Evolutionary conservation across 2,113 vertebrate species (phyloP), one percentile per base, ranked within the genome.

Genomic region (Toxostoma redivivum): DNA sequence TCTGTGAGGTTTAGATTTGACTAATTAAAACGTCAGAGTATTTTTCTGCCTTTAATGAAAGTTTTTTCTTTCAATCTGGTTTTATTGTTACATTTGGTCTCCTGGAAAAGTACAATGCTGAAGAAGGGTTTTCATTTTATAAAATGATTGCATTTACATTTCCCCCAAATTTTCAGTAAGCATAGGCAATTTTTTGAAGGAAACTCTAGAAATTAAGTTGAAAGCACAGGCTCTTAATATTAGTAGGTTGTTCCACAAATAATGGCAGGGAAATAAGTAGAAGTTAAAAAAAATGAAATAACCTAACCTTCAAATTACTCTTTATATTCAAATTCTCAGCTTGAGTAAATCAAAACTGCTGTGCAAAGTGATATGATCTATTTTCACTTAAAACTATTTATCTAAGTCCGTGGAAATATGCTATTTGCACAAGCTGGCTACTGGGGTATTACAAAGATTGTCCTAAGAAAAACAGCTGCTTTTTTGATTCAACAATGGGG

Each of bases 81-180:
- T 94, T 79, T 81, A 19, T 90, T 73, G 66, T 92, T 96, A 30
- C n/a, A 35, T 92, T 94, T 90, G 27, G n/a, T 90, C 65, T 86
- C 78, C 76, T 84, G 79, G 69, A 19, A 86, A 90, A 87, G 30
- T 71, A 71, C 45, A 88, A 47, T 33, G 37, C 40, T 60, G 76
- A 51, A 72, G 16, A 85, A 82, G 15, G 56, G n/a, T 67, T 92
- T 94, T 92, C 23, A 45, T 80, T 86, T 79, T 73, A 51, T 80
- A 71, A 89, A 84, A 48, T 45, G 16, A 81, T 86, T 77, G 47
- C 9, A 23, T 61, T 83, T 78, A 18, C 30, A 77, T 57, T 8
- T 9, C n/a, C 28, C 7, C 0, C 4, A 62, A 83, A 77, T 30
- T 85, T 86, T 37, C 66, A 47, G 30, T 72, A 93, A 84, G 5